A percentile compares a stretch with the other conserved stretches of the same genome.
These are phyloP conservation scores for Craniophora ligustri DNA, from an alignment of 2,888 invertebrate genomes.

Conservation along the genomic window DNA sequence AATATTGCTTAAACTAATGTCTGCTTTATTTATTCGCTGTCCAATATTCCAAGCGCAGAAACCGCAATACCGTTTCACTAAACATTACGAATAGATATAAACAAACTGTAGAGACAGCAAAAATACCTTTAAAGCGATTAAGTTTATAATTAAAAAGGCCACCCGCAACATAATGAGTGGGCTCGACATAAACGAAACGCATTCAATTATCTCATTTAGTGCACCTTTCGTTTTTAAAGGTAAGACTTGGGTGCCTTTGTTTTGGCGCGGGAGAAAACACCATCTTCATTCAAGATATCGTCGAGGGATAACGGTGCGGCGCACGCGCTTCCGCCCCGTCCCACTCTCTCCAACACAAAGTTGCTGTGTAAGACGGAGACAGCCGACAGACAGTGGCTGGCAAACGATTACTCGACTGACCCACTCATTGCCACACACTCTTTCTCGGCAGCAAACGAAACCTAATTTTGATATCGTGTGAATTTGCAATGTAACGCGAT, in stretches of 20 bases:
- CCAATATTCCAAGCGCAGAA: slow-evolving; percentile 27
- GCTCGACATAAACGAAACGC: slow-evolving; percentile 61
- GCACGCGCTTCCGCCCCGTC: slow-evolving; percentile 72
- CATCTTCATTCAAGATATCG: slow-evolving; percentile 88
- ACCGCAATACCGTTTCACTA: slow-evolving; percentile 38
- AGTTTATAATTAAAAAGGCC: slow-evolving; percentile 49
- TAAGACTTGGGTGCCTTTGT: slow-evolving; percentile 82
- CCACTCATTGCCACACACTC: slow-evolving; percentile 87
- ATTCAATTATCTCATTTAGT: slow-evolving; percentile 74
- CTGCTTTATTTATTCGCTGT: slow-evolving; percentile 16
- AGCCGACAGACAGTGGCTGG: slow-evolving; percentile 74
- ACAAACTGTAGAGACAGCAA: slow-evolving; percentile 34
- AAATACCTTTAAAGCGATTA: slow-evolving; percentile 29
- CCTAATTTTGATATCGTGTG: slow-evolving; percentile 86
- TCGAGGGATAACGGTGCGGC: slow-evolving; percentile 86
- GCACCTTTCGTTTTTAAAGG: slow-evolving; percentile 82
- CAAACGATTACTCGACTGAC: slow-evolving; percentile 88
- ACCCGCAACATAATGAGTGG: slow-evolving; percentile 54
- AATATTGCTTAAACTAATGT: neutral
- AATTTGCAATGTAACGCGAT: slow-evolving; percentile 78
- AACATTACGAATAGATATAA: slow-evolving; percentile 27
- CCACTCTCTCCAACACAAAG: slow-evolving; percentile 49
- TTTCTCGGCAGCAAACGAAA: slow-evolving; percentile 88
- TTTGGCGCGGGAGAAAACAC: slow-evolving; percentile 87
- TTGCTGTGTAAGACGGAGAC: slow-evolving; percentile 61